Conservation (phyloP, 2,113 vertebrate species). For the Hippocampus barbouri region DNA sequence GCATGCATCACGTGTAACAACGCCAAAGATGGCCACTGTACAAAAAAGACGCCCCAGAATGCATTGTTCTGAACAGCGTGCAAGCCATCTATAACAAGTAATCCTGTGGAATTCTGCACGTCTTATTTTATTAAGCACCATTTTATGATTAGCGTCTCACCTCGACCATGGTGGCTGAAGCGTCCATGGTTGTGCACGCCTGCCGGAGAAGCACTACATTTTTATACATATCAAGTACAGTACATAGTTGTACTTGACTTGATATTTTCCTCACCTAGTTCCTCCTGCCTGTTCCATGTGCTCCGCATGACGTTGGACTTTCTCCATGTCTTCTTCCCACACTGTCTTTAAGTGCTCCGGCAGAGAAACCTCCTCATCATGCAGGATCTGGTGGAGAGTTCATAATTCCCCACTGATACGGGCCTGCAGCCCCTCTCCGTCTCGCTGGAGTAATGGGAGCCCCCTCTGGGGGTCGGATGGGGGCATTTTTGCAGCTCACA, state of each 20-base stretch:
- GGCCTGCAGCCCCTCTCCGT: conserved; percentile 63
- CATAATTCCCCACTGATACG: conserved; percentile 74
- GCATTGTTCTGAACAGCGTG: no score
- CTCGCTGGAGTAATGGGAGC: conserved; percentile 37
- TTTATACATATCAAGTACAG: no score
- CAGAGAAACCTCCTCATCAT: conserved; percentile 69
- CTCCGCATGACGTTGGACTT: conserved; percentile 60
- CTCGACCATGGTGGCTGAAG: conserved; percentile 53
- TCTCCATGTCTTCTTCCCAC: conserved; percentile 61
- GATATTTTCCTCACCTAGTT: conserved; percentile 63
- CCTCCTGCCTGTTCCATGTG: conserved; percentile 41
- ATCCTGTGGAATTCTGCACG: background rate
- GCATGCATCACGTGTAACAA: no score
- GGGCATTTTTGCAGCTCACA: background rate
- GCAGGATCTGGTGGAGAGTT: conserved; percentile 75
- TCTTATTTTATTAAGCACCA: background rate
- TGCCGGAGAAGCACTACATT: conserved; percentile 31
- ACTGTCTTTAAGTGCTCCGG: conserved; percentile 70
- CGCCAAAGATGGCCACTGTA: no score
- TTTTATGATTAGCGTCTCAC: conserved; percentile 42
- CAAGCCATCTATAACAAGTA: background rate
- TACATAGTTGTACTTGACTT: no score
- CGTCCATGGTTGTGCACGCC: conserved; percentile 42
- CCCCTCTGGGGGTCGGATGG: background rate
- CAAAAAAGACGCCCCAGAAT: no score